Evolutionary conservation across 2,113 vertebrate species (phyloP).

Genomic region (Perccottus glenii): DNA sequence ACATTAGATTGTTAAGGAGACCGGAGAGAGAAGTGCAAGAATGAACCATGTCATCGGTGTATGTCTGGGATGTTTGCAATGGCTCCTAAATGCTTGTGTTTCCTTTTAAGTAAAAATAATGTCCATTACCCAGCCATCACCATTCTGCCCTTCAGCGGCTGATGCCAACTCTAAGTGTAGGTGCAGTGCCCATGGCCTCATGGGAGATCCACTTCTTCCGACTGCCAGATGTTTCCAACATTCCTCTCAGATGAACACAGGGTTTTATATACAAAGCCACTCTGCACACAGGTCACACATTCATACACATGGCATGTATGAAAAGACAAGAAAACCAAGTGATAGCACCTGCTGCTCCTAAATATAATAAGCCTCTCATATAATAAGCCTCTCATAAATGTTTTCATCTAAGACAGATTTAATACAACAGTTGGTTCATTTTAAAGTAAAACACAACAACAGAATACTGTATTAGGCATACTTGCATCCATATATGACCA

Average conservation of each 20-base stretch:
- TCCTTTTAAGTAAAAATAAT: constrained; percentile 39
- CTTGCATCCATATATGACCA: no score
- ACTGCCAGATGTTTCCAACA: constrained; percentile 76
- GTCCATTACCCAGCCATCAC: constrained; percentile 3
- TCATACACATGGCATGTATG: background rate
- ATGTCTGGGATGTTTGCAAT: constrained; percentile 43
- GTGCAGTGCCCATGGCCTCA: constrained; percentile 28
- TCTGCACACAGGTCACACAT: constrained; percentile 27
- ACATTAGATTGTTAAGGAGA: constrained; percentile 20
- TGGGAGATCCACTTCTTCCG: constrained; percentile 49
- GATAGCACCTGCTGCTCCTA: background rate
- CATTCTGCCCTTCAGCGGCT: constrained; percentile 46
- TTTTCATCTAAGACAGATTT: no score
- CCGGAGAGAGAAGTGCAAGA: constrained; percentile 27
- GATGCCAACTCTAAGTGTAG: constrained; percentile 35
- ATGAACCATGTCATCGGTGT: constrained; percentile 48
- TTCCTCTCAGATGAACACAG: constrained; percentile 74
- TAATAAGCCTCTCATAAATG: no score
- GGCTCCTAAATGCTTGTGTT: constrained; percentile 49
- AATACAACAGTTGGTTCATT: no score
- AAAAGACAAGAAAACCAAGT: background rate
- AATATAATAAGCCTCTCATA: no score
- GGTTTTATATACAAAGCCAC: constrained; percentile 55
- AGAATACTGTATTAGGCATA: no score
- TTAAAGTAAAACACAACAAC: no score